Evolutionary conservation across 2,113 vertebrate species (phyloP), one percentile per base, ranked within the genome.

Genomic region (Cynocephalus volans): DNA sequence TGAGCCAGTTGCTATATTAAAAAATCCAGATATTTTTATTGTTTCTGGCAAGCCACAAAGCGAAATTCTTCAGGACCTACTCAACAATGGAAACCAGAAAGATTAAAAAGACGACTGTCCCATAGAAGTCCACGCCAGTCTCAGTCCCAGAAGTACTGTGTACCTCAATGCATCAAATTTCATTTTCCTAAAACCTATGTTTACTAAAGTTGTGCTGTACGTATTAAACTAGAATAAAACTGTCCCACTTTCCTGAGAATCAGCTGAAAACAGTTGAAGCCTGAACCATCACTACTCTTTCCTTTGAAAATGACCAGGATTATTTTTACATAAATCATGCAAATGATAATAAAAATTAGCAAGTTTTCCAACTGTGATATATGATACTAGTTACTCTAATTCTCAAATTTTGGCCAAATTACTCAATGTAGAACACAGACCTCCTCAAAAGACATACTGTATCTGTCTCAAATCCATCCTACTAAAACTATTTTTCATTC

Each of bases 401-500:
- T 41, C 9, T 95, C 58, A 92, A 81, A 94, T 15, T 48, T 58
- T 80, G 26, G 48, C 28, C 23, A 84, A 67, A 82, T 48, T 67
- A 50, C 33, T 90, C 5, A 33, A 92, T 72, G 21, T 13, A 2
- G 0, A 87, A 76, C 23, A 88, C 2, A 73, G 28, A 85, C 64
- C 67, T 89, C 19, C 8, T 48, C 41, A 64, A 54, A 83, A 70
- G 18, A 31, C 28, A 54, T 19, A 84, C 50, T 64, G 11, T 28
- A 73, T 13, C n/a, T 79, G 50, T 69, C 18, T 70, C 28, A 85
- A 94, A 67, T 87, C 8, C n/a, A 73, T 84, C 54, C 6, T 64
- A 72, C 62, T 81, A 72, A 94, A 95, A 64, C 24, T 90, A 48
- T 52, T 81, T 82, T 85, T 65, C 26, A 70, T 77, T 93, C 85